These are phyloP conservation scores for Coleophora deauratella DNA, from an alignment of 2,888 invertebrate genomes.

Conservation along the genomic window DNA sequence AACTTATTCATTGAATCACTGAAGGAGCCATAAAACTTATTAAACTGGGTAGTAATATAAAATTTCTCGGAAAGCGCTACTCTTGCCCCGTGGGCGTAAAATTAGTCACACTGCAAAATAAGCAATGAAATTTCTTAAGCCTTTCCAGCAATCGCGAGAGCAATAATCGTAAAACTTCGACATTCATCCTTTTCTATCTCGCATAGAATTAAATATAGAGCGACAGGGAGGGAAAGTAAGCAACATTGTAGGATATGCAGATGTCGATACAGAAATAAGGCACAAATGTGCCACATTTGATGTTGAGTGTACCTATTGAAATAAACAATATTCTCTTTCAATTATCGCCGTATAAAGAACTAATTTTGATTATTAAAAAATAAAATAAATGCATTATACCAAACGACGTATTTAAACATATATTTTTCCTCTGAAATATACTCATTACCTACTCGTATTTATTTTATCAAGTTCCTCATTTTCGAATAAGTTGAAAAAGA, in stretches of 20 bases:
- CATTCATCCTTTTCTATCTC: conserved; percentile 29
- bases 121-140: conserved; percentile 55
- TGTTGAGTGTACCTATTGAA: too few species aligned
- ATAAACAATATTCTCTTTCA: too few species aligned
- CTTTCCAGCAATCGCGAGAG: conserved; percentile 48
- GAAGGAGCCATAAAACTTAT: conserved; percentile 21
- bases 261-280: conserved; percentile 50
- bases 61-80: conserved; percentile 41
- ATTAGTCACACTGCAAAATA: conserved; percentile 64
- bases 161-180: conserved; percentile 51
- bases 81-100: conserved; percentile 46
- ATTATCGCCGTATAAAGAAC: too few species aligned
- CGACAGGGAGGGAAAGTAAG: conserved; percentile 29
- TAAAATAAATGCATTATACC: too few species aligned
- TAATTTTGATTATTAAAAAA: too few species aligned
- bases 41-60: conserved; percentile 22
- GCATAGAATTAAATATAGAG: conserved; percentile 14
- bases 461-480: too few species aligned
- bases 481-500: too few species aligned
- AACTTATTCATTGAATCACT: conserved; percentile 20
- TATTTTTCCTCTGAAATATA: too few species aligned
- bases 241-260: conserved; percentile 51
- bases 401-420: too few species aligned
- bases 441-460: too few species aligned
- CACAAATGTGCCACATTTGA: conserved; percentile 32